Evolutionary conservation across 1,140 invertebrate species (phyloP).

Genomic region (Anastrepha ludens): DNA sequence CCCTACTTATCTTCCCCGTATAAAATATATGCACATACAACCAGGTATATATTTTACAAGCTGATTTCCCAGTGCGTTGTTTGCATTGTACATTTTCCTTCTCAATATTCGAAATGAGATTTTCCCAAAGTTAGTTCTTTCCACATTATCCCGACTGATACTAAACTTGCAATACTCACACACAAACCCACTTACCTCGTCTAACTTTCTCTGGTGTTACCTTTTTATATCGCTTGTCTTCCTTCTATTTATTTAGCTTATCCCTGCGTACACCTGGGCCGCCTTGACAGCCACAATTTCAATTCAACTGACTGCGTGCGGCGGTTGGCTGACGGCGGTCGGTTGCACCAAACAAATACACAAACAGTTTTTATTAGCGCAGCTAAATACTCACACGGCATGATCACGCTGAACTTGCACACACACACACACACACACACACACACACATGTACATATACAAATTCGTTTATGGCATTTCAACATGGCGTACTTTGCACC

Average conservation of each 20-base stretch:
- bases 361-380: conserved; percentile 22
- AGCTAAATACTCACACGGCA: neutral
- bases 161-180: neutral
- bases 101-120: conserved; percentile 31
- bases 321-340: neutral
- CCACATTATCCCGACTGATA: neutral
- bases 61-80: neutral
- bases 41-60: neutral
- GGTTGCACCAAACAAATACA: neutral
- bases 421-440: neutral
- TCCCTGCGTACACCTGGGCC: conserved; percentile 22
- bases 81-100: neutral
- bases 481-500: neutral
- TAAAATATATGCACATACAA: too few species aligned
- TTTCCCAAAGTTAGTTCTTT: neutral
- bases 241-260: conserved; percentile 33
- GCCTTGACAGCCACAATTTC: conserved; percentile 32
- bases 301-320: neutral
- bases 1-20: too few species aligned
- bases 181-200: neutral
- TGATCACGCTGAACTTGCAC: neutral
- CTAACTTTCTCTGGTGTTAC: neutral
- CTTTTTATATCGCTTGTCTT: conserved; percentile 17
- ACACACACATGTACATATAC: neutral
- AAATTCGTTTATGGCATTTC: conserved; percentile 24